A percentile compares a stretch with the other conserved stretches of the same genome.
Evolutionary conservation across 2,797 vertebrate species (phyloP).

Genomic region (Sebastes aleutianus): DNA sequence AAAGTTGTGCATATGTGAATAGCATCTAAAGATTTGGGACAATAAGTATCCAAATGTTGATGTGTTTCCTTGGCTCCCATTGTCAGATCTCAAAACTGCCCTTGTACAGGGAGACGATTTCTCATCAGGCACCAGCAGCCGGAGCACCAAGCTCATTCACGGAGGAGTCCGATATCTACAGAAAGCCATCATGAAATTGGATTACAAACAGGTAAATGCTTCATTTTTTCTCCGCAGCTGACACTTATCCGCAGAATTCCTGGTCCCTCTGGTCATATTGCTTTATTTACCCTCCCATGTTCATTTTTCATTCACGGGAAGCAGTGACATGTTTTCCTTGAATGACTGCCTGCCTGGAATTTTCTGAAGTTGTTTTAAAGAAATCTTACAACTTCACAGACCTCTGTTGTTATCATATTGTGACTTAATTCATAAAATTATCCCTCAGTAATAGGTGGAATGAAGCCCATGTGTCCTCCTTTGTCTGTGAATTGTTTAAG

Average conservation of each 20-base stretch:
- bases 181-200: slow-evolving; percentile 97
- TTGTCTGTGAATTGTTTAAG: slow-evolving; percentile 81
- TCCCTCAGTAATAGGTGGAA: slow-evolving; percentile 73
- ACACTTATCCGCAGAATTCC: slow-evolving; percentile 88
- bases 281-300: slow-evolving; percentile 85
- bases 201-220: slow-evolving; percentile 99
- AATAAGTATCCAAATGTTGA: slow-evolving; percentile 85
- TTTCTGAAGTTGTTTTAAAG: slow-evolving; percentile 77
- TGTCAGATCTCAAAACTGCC: slow-evolving; percentile 92
- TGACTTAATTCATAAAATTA: slow-evolving; percentile 79
- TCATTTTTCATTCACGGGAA: slow-evolving; percentile 86
- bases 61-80: slow-evolving; percentile 86
- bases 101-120: slow-evolving; percentile 93
- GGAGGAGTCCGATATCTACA: slow-evolving; percentile 97
- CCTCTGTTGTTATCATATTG: slow-evolving; percentile 61
- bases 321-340: slow-evolving; percentile 82
- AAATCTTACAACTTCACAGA: slow-evolving; percentile 68
- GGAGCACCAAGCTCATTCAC: slow-evolving; percentile 95
- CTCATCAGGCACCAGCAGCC: slow-evolving; percentile 95
- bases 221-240: slow-evolving; percentile 88
- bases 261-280: slow-evolving; percentile 89
- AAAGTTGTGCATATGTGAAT: slow-evolving; percentile 83
- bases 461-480: slow-evolving; percentile 68
- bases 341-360: slow-evolving; percentile 77
- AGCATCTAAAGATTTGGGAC: slow-evolving; percentile 83